Evolutionary conservation across 2,888 invertebrate genomes (phyloP).

Genomic region (Linnaemya vulpina): DNA sequence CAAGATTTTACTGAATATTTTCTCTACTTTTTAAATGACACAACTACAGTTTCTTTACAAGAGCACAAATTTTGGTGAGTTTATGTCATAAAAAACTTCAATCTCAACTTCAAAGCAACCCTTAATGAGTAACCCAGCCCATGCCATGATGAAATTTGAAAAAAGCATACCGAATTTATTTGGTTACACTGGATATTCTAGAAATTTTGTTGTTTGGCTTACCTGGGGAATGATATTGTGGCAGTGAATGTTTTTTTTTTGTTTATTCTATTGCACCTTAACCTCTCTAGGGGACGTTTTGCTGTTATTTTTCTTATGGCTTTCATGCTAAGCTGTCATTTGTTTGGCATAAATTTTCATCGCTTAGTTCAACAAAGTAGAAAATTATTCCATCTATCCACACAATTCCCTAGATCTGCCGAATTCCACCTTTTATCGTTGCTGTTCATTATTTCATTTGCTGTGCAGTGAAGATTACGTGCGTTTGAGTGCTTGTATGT

Average conservation of each 20-base stretch:
- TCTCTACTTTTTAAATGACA: no score
- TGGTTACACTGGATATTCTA: conserved; percentile 10
- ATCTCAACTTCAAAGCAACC: neutral
- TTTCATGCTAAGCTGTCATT: conserved; percentile 64
- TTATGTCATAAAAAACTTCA: neutral
- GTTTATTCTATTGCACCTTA: conserved; percentile 21
- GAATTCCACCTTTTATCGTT: conserved; percentile 57
- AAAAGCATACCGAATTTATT: neutral
- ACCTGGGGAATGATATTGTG: conserved; percentile 25
- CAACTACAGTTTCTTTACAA: no score
- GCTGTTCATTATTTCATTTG: conserved; percentile 33
- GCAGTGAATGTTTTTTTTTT: conserved; percentile 7
- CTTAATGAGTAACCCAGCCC: neutral
- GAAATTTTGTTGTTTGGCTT: neutral
- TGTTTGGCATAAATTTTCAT: conserved; percentile 67
- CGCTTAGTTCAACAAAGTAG: conserved; percentile 64
- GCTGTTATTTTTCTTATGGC: conserved; percentile 3
- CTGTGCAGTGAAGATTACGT: conserved; percentile 6
- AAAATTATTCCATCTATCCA: conserved; percentile 61
- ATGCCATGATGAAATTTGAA: neutral
- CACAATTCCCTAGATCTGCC: conserved; percentile 56
- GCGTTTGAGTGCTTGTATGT: neutral
- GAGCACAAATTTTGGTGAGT: no score
- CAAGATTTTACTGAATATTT: no score
- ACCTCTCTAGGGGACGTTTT: conserved; percentile 26